A percentile compares a stretch with the other conserved stretches of the same genome.
Evolutionary conservation across 2,113 vertebrate species (phyloP).

Genomic region (Phylloscopus trochilus): DNA sequence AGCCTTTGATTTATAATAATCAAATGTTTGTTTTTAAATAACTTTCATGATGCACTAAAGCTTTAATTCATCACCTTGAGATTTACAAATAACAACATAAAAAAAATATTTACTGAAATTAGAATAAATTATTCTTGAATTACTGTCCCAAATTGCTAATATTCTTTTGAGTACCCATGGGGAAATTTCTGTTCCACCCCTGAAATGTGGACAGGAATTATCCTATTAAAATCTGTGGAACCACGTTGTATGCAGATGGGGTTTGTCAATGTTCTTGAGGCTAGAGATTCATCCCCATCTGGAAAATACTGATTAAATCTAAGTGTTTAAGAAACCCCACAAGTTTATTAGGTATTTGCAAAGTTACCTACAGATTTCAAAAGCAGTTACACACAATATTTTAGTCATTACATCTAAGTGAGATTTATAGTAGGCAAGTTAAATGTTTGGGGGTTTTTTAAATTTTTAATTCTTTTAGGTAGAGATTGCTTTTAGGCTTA

Average conservation of each 20-base stretch:
- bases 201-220: background rate
- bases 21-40: conserved; percentile 2
- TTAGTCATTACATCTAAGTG: background rate
- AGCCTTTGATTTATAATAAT: background rate
- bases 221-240: background rate
- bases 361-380: background rate
- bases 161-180: background rate
- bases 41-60: background rate
- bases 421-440: background rate
- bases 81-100: background rate
- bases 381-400: background rate
- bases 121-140: background rate
- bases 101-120: background rate
- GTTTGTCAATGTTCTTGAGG: background rate
- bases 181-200: background rate
- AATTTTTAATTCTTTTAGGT: background rate
- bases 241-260: background rate
- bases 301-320: background rate
- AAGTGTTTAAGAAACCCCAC: background rate
- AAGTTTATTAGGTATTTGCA: background rate
- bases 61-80: background rate
- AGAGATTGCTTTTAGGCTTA: background rate
- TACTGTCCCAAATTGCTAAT: background rate
- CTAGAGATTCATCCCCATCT: background rate
- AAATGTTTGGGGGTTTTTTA: background rate